These are phyloP conservation scores for Coronaproctus castanopsis DNA, from an alignment of 2,888 invertebrate genomes.

Conservation along the genomic window DNA sequence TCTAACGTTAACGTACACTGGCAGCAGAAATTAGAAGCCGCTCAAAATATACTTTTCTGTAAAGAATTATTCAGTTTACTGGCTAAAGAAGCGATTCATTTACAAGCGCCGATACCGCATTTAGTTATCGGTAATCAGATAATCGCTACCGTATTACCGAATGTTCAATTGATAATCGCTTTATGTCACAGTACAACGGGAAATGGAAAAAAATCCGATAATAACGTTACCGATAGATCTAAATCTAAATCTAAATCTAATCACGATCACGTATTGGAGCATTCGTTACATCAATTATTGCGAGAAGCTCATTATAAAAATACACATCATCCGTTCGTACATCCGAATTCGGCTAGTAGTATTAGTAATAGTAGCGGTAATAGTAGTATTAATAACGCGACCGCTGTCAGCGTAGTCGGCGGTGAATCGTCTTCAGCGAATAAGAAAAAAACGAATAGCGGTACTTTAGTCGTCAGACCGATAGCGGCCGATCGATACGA, in stretches of 20 bases:
- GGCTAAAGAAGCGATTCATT: constrained; percentile 82
- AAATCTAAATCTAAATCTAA: constrained; percentile 34
- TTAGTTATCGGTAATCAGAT: constrained; percentile 95
- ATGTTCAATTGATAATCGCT: constrained; percentile 77
- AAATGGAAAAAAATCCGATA: constrained; percentile 26
- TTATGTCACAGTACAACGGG: constrained; percentile 65
- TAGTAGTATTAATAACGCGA: too few relatives aligned
- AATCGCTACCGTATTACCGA: constrained; percentile 82
- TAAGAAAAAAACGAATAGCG: too few relatives aligned
- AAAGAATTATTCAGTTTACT: constrained; percentile 87
- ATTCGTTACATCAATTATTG: constrained; percentile 80
- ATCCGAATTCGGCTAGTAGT: constrained; percentile 84
- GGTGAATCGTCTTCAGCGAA: too few relatives aligned
- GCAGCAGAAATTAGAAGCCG: constrained; percentile 91
- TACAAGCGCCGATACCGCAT: constrained; percentile 82
- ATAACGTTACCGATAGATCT: constrained; percentile 24
- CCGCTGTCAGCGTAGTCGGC: too few relatives aligned
- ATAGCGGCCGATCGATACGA: constrained; percentile 73
- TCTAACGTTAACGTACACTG: constrained; percentile 63
- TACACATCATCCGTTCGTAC: constrained; percentile 83
- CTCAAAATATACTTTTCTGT: constrained; percentile 91
- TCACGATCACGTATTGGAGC: constrained; percentile 91
- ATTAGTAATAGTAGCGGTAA: too few relatives aligned
- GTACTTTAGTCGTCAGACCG: constrained; percentile 77
- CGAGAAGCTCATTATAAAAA: constrained; percentile 81